Evolutionary conservation across 1,140 invertebrate species (phyloP), one percentile per base, ranked within the genome.

Genomic region (Sycophila sp.): DNA sequence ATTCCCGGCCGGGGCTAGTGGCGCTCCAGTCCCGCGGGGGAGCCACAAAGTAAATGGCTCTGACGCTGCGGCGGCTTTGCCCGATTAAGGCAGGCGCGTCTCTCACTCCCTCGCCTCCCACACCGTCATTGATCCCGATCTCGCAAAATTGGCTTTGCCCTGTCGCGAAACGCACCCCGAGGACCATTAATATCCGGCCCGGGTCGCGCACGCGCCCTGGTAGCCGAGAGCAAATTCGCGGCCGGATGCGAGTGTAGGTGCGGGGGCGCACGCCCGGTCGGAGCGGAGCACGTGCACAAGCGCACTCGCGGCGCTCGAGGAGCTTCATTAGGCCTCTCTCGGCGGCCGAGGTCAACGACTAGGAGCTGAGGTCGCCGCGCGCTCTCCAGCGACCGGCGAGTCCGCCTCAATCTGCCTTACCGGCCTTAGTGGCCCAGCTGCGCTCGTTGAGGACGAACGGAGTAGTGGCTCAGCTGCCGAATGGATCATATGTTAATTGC

Each of bases 111-210:
- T 17, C 17, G 42, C 47, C 24, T 49, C 11, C 47, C 2, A 26
- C 15, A 38, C 34, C 60, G 63, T 62, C 70, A 74, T 74, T 76
- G 75, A 79, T 77, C 69, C 65, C 53, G 71, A 76, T 76, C 73
- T 73, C 55, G 74, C 60, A 75, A 77, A 76, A 78, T 78, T 78
- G 75, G 73, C 74, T 63, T 66, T 63, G 58, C 71, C 60, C 49
- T 76, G 75, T 75, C 74, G 74, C 63, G 69, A 55, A 64, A 65
- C 49, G 32, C 65, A 73, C 65, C 68, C 58, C 40, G 58, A 76
- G 73, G 63, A 75, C 67, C 72, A 75, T 78, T 74, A 75, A 75
- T 75, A 75, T 73, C 74, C 63, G 51, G 53, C 30, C 28, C 7
- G n/a, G n/a, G 17, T 22, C 32, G n/a, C 6, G 28, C 22, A n/a